Base-by-base conservation (phyloP, 2,888 invertebrate genomes). In the Rhodophaea formosa region DNA sequence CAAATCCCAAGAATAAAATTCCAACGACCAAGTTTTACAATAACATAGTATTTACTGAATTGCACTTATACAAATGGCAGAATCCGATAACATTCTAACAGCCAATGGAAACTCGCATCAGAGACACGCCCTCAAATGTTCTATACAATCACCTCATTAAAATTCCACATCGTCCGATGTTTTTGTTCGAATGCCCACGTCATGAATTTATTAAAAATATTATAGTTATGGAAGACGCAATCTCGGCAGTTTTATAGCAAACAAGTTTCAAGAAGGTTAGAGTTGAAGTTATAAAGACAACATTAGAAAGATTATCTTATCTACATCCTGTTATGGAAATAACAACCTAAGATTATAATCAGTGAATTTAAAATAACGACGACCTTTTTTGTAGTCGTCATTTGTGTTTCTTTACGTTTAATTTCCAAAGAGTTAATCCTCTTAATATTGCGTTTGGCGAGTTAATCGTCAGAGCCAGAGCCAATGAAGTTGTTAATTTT, bases 61-160 rank as follows among this genome's bases (percentile, higher is more conserved):
- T 51, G 51, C 51, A 39, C 12, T 51, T 57, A 45, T 5, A 35
- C n/a, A 30, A 23, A 53, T 51, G 17, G 15, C 16, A 53, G 43
- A 42, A 15, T 42, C 23, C 45, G 29, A 35, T 53, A 45, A 43
- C 43, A 49, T 16, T 10, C 16, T 47, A 23, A 47, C 15, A 7
- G 17, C 51, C 51, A 51, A 51, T 51, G 17, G 35, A 39, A 51
- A 8, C 7, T 35, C 16, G 16, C 35, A 35, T 17, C 12, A 10
- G 51, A 51, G 51, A 35, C 51, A 51, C 51, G 51, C 51, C 51
- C 30, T 51, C 35, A 12, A 51, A 51, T 16, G 15, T 49, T 15
- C 30, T 46, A 46, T 46, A 46, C 17, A 46, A 35, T 51, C 6
- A 35, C 51, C 12, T 51, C 35, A 51, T 51, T 39, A 35, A 16